A percentile compares a stretch with the other conserved stretches of the same genome.
Conservation (phyloP, 2,797 vertebrate species). For the Aldrovandia affinis region DNA sequence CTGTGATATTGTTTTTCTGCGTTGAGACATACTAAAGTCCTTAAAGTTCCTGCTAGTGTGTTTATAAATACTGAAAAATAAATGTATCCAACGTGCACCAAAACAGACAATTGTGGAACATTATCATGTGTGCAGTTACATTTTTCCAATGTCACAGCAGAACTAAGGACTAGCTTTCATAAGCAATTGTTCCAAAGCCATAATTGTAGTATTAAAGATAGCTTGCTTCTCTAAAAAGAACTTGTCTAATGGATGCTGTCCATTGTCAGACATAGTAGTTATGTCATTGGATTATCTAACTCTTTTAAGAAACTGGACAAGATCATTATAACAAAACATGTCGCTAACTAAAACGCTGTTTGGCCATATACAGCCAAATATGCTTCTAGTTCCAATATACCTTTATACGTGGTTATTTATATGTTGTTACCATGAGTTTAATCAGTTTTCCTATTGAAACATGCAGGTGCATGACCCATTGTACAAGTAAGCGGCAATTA, state of each 20-base stretch:
- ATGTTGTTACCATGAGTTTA: too few species aligned
- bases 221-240: not conserved
- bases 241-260: not conserved
- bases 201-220: not conserved
- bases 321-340: too few species aligned
- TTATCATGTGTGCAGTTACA: not conserved
- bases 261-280: not conserved
- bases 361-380: not conserved
- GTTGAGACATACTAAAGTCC: not conserved
- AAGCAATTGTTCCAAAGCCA: not conserved
- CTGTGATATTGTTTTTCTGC: constrained; percentile 5
- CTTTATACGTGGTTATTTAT: not conserved
- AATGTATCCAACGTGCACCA: not conserved
- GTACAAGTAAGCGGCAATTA: too few species aligned
- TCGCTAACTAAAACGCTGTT: not conserved
- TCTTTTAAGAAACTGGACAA: too few species aligned
- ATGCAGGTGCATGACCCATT: too few species aligned
- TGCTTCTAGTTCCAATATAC: not conserved
- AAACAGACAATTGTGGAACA: not conserved
- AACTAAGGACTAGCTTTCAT: not conserved
- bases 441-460: not conserved
- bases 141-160: not conserved
- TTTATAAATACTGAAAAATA: not conserved
- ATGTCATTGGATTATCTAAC: not conserved
- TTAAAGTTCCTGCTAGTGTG: not conserved